Percentiles rank a stretch among this genome's conserved stretches.
Evolutionary conservation across 92 coral and sea anemone genomes (phyloP).

Genomic region (Desmophyllum pertusum): DNA sequence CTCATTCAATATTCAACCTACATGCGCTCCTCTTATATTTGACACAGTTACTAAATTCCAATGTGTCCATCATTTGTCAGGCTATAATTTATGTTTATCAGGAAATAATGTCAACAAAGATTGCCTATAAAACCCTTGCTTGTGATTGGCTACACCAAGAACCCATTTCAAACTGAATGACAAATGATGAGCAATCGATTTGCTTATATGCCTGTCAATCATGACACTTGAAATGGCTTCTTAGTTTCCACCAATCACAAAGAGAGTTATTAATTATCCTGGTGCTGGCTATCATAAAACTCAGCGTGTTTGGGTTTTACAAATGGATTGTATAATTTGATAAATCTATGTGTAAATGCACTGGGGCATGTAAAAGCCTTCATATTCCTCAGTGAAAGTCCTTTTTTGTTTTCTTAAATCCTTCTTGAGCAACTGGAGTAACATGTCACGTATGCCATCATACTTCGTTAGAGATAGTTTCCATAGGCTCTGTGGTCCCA

Average conservation of each 20-base stretch:
- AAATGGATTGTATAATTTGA: constrained; percentile 17
- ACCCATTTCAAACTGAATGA: neutral
- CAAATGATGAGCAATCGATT: neutral
- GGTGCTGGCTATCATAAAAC: neutral
- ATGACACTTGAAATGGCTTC: neutral
- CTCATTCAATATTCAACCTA: no score
- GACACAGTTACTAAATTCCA: no score
- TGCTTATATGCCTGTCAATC: neutral
- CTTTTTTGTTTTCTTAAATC: neutral
- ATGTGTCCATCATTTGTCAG: no score
- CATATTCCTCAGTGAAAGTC: neutral
- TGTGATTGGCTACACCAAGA: no score
- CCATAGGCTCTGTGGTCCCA: neutral
- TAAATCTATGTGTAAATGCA: neutral
- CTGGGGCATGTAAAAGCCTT: neutral
- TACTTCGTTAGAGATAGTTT: constrained; percentile 20
- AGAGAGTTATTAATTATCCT: neutral
- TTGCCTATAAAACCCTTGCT: no score
- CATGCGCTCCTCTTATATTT: no score
- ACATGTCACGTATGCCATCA: constrained; percentile 7
- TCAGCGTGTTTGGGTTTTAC: neutral
- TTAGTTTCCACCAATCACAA: constrained; percentile 2
- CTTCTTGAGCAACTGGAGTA: neutral
- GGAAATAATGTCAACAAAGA: no score
- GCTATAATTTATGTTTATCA: no score